Evolutionary conservation across 2,888 invertebrate species (phyloP), one percentile per base, ranked within the genome.

Genomic region (Volucella zonaria): DNA sequence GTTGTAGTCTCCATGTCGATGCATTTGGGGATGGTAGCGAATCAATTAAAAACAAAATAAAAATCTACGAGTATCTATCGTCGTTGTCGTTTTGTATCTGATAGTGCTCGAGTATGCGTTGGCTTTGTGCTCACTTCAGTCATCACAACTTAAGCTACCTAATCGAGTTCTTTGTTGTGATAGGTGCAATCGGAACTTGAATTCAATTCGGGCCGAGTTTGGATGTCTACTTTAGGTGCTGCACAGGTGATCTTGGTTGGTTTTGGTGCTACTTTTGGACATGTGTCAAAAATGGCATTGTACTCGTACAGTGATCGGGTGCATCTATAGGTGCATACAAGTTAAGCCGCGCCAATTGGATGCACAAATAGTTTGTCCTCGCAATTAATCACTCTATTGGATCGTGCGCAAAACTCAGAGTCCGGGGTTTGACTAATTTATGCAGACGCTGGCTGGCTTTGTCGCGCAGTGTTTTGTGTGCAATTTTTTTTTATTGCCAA

Each of bases 1-100:
- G 42, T 64, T 43, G 40, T 80, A 56, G 80, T 51, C 14, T 52
- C 64, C n/a, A 11, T 49, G n/a, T 49, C 6, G 77, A 62, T 82
- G 82, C 82, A 77, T 82, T 82, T 78, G 77, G 59, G 62, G 71
- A 61, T 82, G 77, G 82, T 77, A 56, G 82, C 82, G 73, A 82
- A 82, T 82, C 82, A 82, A 82, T 82, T 82, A 81, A 82, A 75
- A 66, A 66, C 14, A 43, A 31, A 31, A 31, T 31, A 31, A 31
- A 31, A 31, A 31, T 31, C 31, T 31, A 23, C 3, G n/a, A n/a
- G 2, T 23, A 31, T 31, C 31, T 31, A 31, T 31, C 31, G 31
- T 64, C 47, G 10, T n/a, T n/a, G n/a, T 47, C 43, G 61, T 45
- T 54, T 58, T 59, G 40, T 31, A 42, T 71, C 49, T 31, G 47